Evolutionary conservation across 2,113 vertebrate genomes (phyloP).

Genomic region (Erythrocercus mccallii): DNA sequence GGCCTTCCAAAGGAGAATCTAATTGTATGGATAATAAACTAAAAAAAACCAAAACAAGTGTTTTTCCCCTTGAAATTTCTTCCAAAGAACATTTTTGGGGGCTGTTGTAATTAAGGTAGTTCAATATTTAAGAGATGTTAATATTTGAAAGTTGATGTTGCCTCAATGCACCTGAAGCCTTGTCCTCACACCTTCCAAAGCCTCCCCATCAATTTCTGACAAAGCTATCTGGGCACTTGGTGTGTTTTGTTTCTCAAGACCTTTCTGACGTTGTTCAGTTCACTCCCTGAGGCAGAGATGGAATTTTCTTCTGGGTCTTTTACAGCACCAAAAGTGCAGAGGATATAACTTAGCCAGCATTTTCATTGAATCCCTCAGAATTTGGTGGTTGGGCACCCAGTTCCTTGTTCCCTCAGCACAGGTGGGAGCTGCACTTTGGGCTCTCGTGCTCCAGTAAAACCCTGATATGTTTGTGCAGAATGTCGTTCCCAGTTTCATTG

Average conservation of each 20-base stretch:
- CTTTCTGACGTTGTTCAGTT: background rate
- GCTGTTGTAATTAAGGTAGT: background rate
- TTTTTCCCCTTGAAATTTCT: background rate
- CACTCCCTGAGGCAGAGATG: background rate
- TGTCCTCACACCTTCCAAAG: background rate
- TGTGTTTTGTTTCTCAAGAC: background rate
- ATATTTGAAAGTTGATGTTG: background rate
- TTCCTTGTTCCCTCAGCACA: background rate
- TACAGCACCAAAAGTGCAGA: background rate
- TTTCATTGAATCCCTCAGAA: background rate
- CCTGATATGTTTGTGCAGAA: background rate
- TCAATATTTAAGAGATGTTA: conserved; percentile 15
- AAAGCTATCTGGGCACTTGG: background rate
- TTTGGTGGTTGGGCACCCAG: background rate
- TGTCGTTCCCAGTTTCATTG: background rate
- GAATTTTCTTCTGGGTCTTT: background rate
- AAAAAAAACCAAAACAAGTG: background rate
- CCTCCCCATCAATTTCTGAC: background rate
- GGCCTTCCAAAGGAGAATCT: background rate
- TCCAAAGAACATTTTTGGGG: background rate
- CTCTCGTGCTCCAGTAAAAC: background rate
- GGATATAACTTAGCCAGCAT: background rate
- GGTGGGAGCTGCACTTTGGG: background rate
- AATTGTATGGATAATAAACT: background rate
- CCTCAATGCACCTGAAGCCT: background rate